Conservation (phyloP, 1,140 invertebrate genomes). For the Dysdera silvatica region DNA sequence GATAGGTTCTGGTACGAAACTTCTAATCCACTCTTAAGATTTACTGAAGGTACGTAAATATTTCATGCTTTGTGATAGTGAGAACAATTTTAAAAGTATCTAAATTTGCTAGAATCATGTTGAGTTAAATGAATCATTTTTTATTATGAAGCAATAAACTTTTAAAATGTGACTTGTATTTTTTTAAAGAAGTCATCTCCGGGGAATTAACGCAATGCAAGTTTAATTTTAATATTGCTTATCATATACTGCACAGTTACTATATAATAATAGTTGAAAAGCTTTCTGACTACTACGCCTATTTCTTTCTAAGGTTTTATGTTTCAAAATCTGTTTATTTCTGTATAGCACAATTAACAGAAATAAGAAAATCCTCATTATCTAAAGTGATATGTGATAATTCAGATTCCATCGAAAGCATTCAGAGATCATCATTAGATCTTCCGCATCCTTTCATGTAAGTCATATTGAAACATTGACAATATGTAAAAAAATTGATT, state of each 20-base stretch:
- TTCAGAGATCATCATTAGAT: slow-evolving; percentile 82
- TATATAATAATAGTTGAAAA: neutral
- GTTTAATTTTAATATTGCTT: no score
- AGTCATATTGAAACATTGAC: no score
- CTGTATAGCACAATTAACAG: slow-evolving; percentile 69
- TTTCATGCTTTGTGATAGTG: neutral
- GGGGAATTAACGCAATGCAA: neutral
- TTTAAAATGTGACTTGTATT: neutral
- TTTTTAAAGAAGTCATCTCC: neutral
- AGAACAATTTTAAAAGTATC: neutral
- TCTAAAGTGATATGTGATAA: slow-evolving; percentile 90
- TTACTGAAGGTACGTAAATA: slow-evolving; percentile 56
- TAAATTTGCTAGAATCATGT: neutral
- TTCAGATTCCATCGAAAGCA: slow-evolving; percentile 72
- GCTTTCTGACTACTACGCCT: no score
- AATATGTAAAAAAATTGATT: no score
- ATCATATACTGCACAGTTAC: no score
- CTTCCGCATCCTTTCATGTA: slow-evolving; percentile 80
- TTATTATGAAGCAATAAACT: neutral
- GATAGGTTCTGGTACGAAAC: slow-evolving; percentile 95
- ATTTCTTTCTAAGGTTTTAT: no score
- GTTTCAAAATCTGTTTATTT: no score
- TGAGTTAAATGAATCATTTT: neutral
- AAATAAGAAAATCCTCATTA: slow-evolving; percentile 82
- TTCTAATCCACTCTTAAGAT: slow-evolving; percentile 66